Evolutionary conservation across 2,797 vertebrate genomes (phyloP).

Genomic region (Aythya fuligula): DNA sequence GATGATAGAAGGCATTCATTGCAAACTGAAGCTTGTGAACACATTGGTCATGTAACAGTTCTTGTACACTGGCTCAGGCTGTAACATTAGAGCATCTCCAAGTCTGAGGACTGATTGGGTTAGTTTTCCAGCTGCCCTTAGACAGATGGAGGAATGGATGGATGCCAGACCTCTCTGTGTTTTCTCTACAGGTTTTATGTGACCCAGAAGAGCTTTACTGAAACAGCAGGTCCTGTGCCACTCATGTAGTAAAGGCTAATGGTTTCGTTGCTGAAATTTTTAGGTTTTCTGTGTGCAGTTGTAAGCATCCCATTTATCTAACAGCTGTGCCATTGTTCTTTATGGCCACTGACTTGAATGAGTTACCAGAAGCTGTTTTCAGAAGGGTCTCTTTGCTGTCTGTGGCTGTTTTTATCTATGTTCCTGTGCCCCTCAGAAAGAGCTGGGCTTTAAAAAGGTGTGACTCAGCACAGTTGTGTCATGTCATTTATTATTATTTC

Average conservation of each 20-base stretch:
- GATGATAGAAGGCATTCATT: not conserved
- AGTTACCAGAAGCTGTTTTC: slow-evolving; percentile 50
- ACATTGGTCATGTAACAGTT: not conserved
- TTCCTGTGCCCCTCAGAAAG: slow-evolving; percentile 36
- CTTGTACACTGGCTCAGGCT: not conserved
- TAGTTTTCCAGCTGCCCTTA: slow-evolving; percentile 45
- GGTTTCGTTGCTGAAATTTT: slow-evolving; percentile 45
- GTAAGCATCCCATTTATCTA: slow-evolving; percentile 49
- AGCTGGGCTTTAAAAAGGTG: slow-evolving; percentile 51
- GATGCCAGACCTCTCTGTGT: slow-evolving; percentile 5
- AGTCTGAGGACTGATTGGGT: not conserved
- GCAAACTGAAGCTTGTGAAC: not conserved
- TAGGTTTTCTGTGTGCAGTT: slow-evolving; percentile 52
- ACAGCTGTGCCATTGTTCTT: slow-evolving; percentile 66
- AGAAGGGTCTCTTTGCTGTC: not conserved
- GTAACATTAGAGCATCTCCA: not conserved
- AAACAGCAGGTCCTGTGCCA: slow-evolving; percentile 50
- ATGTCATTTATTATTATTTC: slow-evolving; percentile 29
- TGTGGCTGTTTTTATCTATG: not conserved
- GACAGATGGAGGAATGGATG: slow-evolving; percentile 47
- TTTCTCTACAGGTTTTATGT: slow-evolving; percentile 56
- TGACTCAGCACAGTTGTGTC: slow-evolving; percentile 46
- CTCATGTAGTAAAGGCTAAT: slow-evolving; percentile 52
- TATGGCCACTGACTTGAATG: slow-evolving; percentile 51
- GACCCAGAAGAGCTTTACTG: slow-evolving; percentile 42